Evolutionary conservation across 2,113 vertebrate species (phyloP), one percentile per base, ranked within the genome.

Genomic region (Lagopus muta): DNA sequence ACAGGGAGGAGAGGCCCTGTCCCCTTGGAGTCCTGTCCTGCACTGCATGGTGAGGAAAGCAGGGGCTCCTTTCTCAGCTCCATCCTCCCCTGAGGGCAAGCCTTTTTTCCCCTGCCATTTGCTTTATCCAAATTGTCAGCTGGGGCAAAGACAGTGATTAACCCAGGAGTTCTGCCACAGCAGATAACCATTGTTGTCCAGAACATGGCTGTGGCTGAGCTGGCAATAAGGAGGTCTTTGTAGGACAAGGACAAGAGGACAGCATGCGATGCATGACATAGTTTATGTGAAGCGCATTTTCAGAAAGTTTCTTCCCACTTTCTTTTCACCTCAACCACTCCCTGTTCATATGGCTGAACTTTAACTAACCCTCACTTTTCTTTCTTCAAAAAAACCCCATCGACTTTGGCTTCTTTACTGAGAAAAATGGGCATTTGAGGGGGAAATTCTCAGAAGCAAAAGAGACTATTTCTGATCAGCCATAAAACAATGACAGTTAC

Each of bases 231-330:
- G 34, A 38, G 34, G 22, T 62, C 13, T 24, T 62, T 38, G 18
- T 62, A 38, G 60, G 15, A 62, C 21, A 50, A 30, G 1, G 9
- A 57, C 45, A 64, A 42, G 25, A 87, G 45, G 40, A 69, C 14
- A 24, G 48, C 19, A 10, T 0, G 0, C 13, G 45, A 48, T 27
- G 43, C 27, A 30, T 22, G 7, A 89, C 64, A 25, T 0, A 2
- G 10, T 50, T 90, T 86, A 20, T n/a, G 57, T 18, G 13, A 73
- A 70, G 22, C 24, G 70, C 36, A 19, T 27, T 70, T 88, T 60
- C 47, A 54, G 61, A 19, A 69, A 83, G 22, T 67, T 69, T 80
- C 8, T 65, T 71, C 28, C 17, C 0, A 2, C 24, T 62, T 80
- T 42, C 60, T 77, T 86, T 64, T 57, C 25, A 52, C 6, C 32